Evolutionary conservation across 2,888 invertebrate species (phyloP), one percentile per base, ranked within the genome.

Genomic region (Galeruca laticollis): DNA sequence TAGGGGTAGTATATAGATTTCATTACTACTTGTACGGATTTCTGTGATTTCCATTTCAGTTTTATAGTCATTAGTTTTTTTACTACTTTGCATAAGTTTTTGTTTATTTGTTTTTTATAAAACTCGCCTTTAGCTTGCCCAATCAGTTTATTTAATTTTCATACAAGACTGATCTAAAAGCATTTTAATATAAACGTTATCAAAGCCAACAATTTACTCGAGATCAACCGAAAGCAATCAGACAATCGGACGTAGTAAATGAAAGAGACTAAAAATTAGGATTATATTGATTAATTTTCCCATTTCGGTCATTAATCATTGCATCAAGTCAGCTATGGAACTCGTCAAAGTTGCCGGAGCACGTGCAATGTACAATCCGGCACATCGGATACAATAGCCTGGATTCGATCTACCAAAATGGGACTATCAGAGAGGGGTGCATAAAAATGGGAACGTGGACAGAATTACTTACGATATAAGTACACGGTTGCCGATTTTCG

Each of bases 321-420:
- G 18, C 47, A 31, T 57, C 11, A 54, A 49, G 21, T 21, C 21
- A 20, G 3, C 15, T 60, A 15, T 37, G 15, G 13, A 60, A 60
- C 31, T 40, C 15, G 40, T 6, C n/a, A 40, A 35, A 56, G 60
- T 63, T 54, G 33, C 20, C 54, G 21, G 21, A 21, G 66, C 71
- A 72, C 69, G 71, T 72, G 62, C 61, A 47, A 59, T 51, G 13
- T 37, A 62, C 66, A 69, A 69, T 69, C 65, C 69, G 40, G 71
- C 59, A 72, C 64, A 69, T 72, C 71, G 18, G 18, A 47, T 47
- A 47, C 47, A 47, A 47, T 15, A 15, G 18, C 47, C 18, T 9
- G 15, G 18, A 15, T 47, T 47, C 47, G 47, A 47, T 47, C 47
- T 15, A 47, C 47, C 47, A 47, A 18, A 47, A 47, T 47, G 47